phyloP scores from a whole-genome alignment of 2,888 invertebrate species.

The Syrista parreyssii region DNA sequence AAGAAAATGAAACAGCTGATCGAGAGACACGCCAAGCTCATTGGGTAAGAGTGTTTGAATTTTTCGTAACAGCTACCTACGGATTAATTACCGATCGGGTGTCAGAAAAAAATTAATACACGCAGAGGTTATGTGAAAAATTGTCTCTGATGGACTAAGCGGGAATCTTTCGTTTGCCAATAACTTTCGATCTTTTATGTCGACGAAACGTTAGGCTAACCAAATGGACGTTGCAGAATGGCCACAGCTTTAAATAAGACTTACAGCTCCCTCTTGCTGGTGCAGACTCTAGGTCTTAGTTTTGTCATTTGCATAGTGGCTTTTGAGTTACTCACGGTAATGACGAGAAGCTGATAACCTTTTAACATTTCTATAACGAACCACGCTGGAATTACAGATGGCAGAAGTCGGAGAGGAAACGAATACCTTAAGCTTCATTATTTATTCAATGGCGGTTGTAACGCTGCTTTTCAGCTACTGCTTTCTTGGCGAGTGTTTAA shows the following conservation, averaged over 20 bases:
- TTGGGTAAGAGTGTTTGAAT: slow-evolving; percentile 24
- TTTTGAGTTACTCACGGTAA: slow-evolving; percentile 35
- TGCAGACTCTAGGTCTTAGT: slow-evolving; percentile 37
- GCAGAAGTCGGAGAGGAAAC: slow-evolving; percentile 25
- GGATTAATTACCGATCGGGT: not conserved
- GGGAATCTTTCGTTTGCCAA: not conserved
- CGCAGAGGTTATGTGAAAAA: not conserved
- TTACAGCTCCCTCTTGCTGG: slow-evolving; percentile 35
- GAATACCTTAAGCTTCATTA: slow-evolving; percentile 33
- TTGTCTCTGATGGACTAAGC: no score
- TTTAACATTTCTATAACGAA: not conserved
- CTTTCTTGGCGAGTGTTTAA: slow-evolving; percentile 37
- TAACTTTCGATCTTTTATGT: not conserved
- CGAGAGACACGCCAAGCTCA: slow-evolving; percentile 30
- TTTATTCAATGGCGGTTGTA: slow-evolving; percentile 33
- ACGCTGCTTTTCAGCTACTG: slow-evolving; percentile 37
- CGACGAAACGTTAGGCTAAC: not conserved
- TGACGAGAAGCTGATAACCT: not conserved
- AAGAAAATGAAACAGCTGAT: slow-evolving; percentile 27
- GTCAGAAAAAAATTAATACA: not conserved
- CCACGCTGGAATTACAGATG: slow-evolving; percentile 17
- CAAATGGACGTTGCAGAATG: slow-evolving; percentile 25
- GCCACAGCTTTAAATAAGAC: slow-evolving; percentile 24
- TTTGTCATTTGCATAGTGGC: slow-evolving; percentile 35
- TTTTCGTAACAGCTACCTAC: not conserved